A percentile compares a stretch with the other conserved stretches of the same genome.
Evolutionary conservation across 2,113 vertebrate genomes (phyloP).

Genomic region (Caloenas nicobarica): DNA sequence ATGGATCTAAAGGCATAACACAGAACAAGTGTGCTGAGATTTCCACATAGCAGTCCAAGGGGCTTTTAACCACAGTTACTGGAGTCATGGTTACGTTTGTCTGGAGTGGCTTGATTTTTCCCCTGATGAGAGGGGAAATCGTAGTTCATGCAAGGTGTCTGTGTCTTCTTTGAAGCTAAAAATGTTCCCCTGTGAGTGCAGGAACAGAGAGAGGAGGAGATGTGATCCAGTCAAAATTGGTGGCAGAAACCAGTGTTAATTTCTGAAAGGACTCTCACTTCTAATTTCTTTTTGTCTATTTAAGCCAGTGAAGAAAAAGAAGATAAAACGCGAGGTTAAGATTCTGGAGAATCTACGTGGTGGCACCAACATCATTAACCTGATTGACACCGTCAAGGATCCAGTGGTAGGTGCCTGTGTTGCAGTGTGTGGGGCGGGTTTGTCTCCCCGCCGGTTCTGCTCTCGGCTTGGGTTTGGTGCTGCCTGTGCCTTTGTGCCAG

Average conservation of each 20-base stretch:
- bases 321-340: constrained; percentile 99
- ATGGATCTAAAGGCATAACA: background rate
- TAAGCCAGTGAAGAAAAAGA: constrained; percentile 99
- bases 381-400: constrained; percentile 98
- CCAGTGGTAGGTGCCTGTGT: constrained; percentile 87
- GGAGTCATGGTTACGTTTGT: background rate
- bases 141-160: background rate
- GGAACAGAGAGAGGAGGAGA: background rate
- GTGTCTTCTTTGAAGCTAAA: background rate
- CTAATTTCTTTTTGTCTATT: constrained; percentile 78
- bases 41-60: background rate
- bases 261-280: constrained; percentile 74
- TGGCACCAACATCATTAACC: constrained; percentile 98
- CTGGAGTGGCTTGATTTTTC: background rate
- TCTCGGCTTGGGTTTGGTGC: background rate
- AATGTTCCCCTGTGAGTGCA: background rate
- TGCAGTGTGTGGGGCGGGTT: background rate
- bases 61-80: background rate
- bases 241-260: constrained; percentile 6
- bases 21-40: background rate
- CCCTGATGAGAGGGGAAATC: background rate
- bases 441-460: background rate
- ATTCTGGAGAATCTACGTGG: constrained; percentile 97
- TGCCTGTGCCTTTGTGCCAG: background rate
- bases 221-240: background rate